Conservation (phyloP, 2,888 invertebrate genomes). For the Podotricha telesiphe region DNA sequence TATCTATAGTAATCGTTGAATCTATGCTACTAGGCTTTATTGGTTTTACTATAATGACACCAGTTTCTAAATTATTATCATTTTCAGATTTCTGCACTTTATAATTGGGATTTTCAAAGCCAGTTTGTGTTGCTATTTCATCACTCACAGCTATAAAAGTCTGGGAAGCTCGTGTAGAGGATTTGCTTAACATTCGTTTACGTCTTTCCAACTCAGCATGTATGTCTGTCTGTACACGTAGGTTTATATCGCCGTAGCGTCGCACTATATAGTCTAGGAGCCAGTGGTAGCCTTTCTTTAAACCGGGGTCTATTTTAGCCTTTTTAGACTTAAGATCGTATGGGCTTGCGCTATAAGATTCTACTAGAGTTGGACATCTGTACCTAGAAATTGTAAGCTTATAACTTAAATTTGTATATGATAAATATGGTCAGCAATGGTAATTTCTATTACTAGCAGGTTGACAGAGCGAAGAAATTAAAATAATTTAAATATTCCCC, state of each 20-base stretch:
- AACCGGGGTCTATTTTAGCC: constrained; percentile 85
- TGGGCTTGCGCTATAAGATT: constrained; percentile 85
- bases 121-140: constrained; percentile 74
- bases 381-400: constrained; percentile 66
- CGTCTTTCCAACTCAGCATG: constrained; percentile 81
- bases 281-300: constrained; percentile 88
- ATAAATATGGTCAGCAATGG: too few species aligned
- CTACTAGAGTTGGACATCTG: constrained; percentile 91
- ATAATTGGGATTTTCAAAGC: constrained; percentile 78
- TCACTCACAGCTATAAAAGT: constrained; percentile 65
- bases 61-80: constrained; percentile 54
- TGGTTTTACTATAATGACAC: constrained; percentile 73
- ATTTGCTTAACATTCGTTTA: constrained; percentile 67
- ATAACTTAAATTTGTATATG: background rate
- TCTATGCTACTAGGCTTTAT: constrained; percentile 65
- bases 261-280: constrained; percentile 86
- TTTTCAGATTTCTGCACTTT: constrained; percentile 53
- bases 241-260: constrained; percentile 86
- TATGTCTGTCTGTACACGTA: constrained; percentile 86
- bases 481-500: too few species aligned
- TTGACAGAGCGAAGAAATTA: too few species aligned
- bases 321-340: constrained; percentile 64
- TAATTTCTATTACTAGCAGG: too few species aligned
- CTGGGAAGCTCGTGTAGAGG: constrained; percentile 64
- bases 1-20: constrained; percentile 73